Percentiles rank a stretch among this genome's conserved stretches.
Conservation (phyloP, 2,797 vertebrate species). For the Dermochelys coriacea region DNA sequence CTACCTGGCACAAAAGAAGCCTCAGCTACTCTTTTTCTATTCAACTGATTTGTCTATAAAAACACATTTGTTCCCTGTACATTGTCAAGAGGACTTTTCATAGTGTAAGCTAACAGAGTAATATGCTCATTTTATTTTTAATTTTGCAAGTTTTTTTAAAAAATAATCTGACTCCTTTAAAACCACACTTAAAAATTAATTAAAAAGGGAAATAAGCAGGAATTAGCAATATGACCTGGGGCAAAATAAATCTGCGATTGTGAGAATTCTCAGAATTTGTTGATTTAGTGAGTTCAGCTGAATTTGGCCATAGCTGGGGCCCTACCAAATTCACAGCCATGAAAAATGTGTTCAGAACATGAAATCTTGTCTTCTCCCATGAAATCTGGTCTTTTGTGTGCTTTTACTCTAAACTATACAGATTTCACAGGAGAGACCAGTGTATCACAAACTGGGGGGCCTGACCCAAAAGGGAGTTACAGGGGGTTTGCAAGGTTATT, state of each 20-base stretch:
- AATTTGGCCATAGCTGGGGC: not conserved
- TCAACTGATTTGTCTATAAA: slow-evolving; percentile 28
- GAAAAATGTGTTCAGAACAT: no score
- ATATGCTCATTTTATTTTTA: slow-evolving; percentile 24
- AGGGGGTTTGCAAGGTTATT: no score
- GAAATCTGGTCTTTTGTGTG: no score
- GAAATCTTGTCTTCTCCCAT: no score
- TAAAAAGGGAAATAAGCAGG: not conserved
- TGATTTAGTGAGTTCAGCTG: not conserved
- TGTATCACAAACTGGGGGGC: no score
- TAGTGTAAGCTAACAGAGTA: slow-evolving; percentile 25
- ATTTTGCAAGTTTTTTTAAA: not conserved
- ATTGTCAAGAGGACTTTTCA: slow-evolving; percentile 1
- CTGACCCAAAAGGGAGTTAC: no score
- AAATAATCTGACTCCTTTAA: not conserved
- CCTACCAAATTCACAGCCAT: no score
- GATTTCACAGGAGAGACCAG: no score
- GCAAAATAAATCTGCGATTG: not conserved
- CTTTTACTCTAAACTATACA: no score
- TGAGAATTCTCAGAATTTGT: not conserved
- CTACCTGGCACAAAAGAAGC: slow-evolving; percentile 21
- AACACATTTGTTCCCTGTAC: slow-evolving; percentile 31
- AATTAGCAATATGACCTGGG: not conserved
- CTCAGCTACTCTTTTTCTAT: not conserved
- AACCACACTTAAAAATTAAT: not conserved